A percentile compares a stretch with the other conserved stretches of the same genome.
Evolutionary conservation across 2,888 invertebrate species (phyloP).

Genomic region (Eutolmus rufibarbis): DNA sequence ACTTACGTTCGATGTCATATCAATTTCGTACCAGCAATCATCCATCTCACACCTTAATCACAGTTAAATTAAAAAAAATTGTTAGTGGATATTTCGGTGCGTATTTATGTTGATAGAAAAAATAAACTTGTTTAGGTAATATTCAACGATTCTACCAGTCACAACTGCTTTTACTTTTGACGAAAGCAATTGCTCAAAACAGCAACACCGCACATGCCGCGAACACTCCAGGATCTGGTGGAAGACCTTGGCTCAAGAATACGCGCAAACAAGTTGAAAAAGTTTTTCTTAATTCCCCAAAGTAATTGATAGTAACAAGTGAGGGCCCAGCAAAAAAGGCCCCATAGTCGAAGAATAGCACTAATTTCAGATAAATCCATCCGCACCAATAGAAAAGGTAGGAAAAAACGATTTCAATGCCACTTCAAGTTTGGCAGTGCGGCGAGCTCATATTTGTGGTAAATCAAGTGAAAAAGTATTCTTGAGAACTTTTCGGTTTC

Average conservation of each 20-base stretch:
- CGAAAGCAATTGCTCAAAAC: neutral
- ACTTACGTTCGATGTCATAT: neutral
- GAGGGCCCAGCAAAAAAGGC: constrained; percentile 10
- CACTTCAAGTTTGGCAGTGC: constrained; percentile 44
- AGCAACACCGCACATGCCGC: neutral
- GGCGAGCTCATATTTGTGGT: constrained; percentile 11
- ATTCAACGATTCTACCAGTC: neutral
- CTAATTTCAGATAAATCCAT: constrained; percentile 30
- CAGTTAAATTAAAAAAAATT: neutral
- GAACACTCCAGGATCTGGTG: neutral
- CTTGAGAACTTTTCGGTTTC: constrained; percentile 20
- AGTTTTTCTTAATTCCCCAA: constrained; percentile 7
- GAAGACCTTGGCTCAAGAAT: constrained; percentile 6
- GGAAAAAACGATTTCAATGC: constrained; percentile 44
- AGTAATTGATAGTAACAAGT: constrained; percentile 31
- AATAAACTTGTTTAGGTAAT: neutral
- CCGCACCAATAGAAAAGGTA: neutral
- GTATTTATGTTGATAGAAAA: neutral
- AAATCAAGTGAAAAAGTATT: constrained; percentile 40
- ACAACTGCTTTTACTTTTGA: neutral
- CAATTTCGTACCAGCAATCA: neutral
- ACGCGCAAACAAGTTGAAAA: constrained; percentile 3
- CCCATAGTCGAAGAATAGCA: constrained; percentile 22
- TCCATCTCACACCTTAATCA: neutral
- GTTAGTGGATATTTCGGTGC: neutral